Evolutionary conservation across 2,113 vertebrate species (phyloP).

Genomic region (Lutjanus erythropterus): DNA sequence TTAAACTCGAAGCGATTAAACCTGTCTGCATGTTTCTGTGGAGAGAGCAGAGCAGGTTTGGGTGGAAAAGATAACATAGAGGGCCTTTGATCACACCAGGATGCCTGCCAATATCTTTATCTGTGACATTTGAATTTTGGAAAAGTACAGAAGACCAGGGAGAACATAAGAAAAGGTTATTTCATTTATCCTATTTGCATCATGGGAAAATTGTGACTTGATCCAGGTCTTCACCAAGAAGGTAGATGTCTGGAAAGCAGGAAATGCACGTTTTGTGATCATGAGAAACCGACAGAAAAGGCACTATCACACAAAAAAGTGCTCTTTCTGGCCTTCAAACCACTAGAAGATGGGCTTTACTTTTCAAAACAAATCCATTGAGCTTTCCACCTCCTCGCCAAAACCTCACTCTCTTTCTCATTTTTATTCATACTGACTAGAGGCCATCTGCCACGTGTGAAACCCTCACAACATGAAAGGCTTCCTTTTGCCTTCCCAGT

Average conservation of each 20-base stretch:
- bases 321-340: neutral
- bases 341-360: neutral
- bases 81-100: constrained; percentile 18
- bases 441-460: constrained; percentile 2
- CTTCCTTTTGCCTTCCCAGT: neutral
- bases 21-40: constrained; percentile 2
- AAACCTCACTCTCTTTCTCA: neutral
- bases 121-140: constrained; percentile 14
- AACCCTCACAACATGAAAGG: neutral
- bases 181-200: neutral
- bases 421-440: neutral
- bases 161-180: neutral
- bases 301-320: neutral
- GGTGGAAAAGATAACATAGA: constrained; percentile 14
- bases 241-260: neutral
- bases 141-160: neutral
- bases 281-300: neutral
- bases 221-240: neutral
- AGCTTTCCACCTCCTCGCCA: neutral
- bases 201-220: neutral
- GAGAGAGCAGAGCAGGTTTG: constrained; percentile 10
- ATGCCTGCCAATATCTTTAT: neutral
- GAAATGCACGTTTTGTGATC: neutral
- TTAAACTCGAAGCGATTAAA: constrained; percentile 16
- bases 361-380: neutral